These are phyloP conservation scores for Amorpha juglandis DNA, from an alignment of 2,888 invertebrate genomes.

Conservation along the genomic window DNA sequence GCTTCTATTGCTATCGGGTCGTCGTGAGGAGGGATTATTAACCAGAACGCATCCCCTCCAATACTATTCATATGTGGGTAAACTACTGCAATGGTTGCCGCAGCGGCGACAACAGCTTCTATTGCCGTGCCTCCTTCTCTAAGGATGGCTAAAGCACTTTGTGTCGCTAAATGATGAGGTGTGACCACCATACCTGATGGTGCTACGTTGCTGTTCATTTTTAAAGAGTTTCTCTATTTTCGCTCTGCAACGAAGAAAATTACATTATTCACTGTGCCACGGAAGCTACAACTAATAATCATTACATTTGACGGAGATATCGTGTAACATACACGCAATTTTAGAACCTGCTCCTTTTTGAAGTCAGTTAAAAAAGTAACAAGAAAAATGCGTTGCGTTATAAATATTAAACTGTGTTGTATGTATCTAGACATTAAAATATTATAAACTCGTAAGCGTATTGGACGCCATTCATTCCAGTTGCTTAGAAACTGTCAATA, in stretches of 20 bases:
- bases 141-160: conserved; percentile 67
- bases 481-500: conserved; percentile 38
- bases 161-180: conserved; percentile 74
- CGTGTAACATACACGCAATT: too few relatives aligned
- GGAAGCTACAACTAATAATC: too few relatives aligned
- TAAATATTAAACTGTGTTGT: too few relatives aligned
- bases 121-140: conserved; percentile 74
- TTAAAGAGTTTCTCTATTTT: not conserved
- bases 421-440: not conserved
- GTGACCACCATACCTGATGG: conserved; percentile 73
- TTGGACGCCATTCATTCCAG: not conserved
- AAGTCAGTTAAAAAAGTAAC: too few relatives aligned
- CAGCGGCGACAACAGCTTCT: conserved; percentile 74
- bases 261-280: too few relatives aligned
- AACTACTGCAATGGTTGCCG: conserved; percentile 72
- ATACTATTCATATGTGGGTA: conserved; percentile 77
- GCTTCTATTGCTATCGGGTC: conserved; percentile 73
- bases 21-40: conserved; percentile 69
- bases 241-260: conserved; percentile 18
- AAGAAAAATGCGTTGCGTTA: too few relatives aligned
- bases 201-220: conserved; percentile 59
- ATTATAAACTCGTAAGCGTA: not conserved
- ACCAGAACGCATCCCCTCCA: conserved; percentile 76
- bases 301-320: not conserved
- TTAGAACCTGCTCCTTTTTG: too few relatives aligned